phyloP scores from a whole-genome alignment of 37 sponge, comb jelly and placozoan genomes.

The Chondrilla cf. caribensis region DNA sequence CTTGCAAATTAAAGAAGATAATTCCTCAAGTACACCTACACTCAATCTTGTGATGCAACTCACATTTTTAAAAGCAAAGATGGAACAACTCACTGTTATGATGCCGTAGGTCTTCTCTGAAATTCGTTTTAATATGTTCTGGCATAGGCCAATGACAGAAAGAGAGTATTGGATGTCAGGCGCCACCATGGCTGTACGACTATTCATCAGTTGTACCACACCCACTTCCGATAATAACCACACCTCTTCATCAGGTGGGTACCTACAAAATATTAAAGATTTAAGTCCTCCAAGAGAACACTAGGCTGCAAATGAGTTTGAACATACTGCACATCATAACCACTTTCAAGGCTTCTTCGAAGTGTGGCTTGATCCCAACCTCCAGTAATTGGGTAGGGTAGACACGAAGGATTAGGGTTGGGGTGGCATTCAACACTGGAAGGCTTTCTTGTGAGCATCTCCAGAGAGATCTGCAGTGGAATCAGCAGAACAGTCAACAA shows the following conservation, averaged over 20 bases:
- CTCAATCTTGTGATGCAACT: no score
- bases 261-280: not conserved
- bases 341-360: slow-evolving; percentile 32
- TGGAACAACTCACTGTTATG: not conserved
- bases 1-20: no score
- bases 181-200: slow-evolving; percentile 36
- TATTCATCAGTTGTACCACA: slow-evolving; percentile 29
- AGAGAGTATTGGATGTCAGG: slow-evolving; percentile 41
- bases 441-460: slow-evolving; percentile 49
- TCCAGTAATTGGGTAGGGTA: slow-evolving; percentile 37
- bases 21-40: no score
- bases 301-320: no score
- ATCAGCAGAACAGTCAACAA: not conserved
- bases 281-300: no score
- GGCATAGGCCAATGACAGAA: not conserved
- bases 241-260: slow-evolving; percentile 54
- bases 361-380: slow-evolving; percentile 72
- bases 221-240: slow-evolving; percentile 39
- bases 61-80: no score
- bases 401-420: slow-evolving; percentile 36
- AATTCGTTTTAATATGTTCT: not conserved
- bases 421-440: slow-evolving; percentile 1
- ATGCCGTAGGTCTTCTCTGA: not conserved
- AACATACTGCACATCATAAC: not conserved
- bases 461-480: not conserved